phyloP scores from a whole-genome alignment of 2,888 invertebrate genomes.

The Polymixis flavicincta region DNA sequence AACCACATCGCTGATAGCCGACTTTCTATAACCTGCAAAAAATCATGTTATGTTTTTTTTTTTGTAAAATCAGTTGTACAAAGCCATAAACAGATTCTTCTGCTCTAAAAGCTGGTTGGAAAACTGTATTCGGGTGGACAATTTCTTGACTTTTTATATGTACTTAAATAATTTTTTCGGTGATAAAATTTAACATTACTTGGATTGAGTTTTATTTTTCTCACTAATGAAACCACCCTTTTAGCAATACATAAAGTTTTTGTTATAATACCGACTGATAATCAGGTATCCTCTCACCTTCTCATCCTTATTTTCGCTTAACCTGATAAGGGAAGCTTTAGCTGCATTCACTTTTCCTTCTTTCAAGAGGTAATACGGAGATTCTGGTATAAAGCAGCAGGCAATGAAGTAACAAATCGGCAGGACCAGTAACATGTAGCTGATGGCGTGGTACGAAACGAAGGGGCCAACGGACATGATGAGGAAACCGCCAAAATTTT shows the following conservation, averaged over 20 bases:
- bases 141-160: no score
- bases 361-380: slow-evolving; percentile 91
- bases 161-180: no score
- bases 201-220: background rate
- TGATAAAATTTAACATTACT: no score
- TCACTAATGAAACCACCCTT: background rate
- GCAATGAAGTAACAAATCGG: slow-evolving; percentile 85
- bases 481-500: slow-evolving; percentile 81
- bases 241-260: background rate
- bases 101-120: background rate
- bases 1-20: slow-evolving; percentile 76
- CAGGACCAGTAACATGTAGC: slow-evolving; percentile 83
- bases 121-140: background rate
- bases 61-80: background rate
- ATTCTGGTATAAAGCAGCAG: slow-evolving; percentile 91
- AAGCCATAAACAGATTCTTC: background rate
- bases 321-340: slow-evolving; percentile 76
- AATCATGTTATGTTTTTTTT: background rate
- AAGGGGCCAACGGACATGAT: slow-evolving; percentile 83
- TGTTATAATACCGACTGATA: background rate
- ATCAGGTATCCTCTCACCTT: slow-evolving; percentile 67
- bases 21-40: slow-evolving; percentile 76
- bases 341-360: slow-evolving; percentile 85
- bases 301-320: slow-evolving; percentile 80
- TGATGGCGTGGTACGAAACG: slow-evolving; percentile 78